Percentiles rank a stretch among this genome's conserved stretches.
phyloP scores from a whole-genome alignment of 2,888 invertebrate species.

The Aphodius sticticus region DNA sequence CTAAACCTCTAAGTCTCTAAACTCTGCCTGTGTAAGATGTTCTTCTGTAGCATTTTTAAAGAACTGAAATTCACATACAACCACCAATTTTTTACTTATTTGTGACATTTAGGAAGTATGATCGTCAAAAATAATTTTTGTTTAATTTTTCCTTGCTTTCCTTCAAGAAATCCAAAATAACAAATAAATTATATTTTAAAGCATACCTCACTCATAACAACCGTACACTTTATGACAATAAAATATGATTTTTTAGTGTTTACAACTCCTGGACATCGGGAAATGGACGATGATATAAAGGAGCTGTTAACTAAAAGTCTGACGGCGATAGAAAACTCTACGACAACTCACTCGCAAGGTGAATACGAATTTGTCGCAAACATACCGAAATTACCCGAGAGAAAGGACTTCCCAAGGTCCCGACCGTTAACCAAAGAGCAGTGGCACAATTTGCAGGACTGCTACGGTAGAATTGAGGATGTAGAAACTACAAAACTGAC shows the following conservation, averaged over 20 bases:
- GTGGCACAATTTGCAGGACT: conserved; percentile 83
- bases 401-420: conserved; percentile 75
- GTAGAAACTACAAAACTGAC: conserved; percentile 81
- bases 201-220: too few relatives aligned
- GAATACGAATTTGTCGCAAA: conserved; percentile 77
- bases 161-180: too few relatives aligned
- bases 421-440: conserved; percentile 77
- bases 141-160: too few relatives aligned
- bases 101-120: too few relatives aligned
- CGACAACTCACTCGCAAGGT: conserved; percentile 67
- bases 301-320: conserved; percentile 69
- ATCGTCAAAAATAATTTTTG: too few relatives aligned
- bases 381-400: conserved; percentile 71
- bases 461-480: conserved; percentile 82
- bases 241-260: conserved; percentile 61
- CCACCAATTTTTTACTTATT: too few relatives aligned
- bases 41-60: too few relatives aligned
- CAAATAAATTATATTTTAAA: too few relatives aligned
- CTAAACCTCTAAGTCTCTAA: too few relatives aligned
- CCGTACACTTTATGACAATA: too few relatives aligned
- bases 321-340: conserved; percentile 60
- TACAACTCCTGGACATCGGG: conserved; percentile 67
- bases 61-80: too few relatives aligned
- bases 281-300: conserved; percentile 69
- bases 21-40: too few relatives aligned